Percentiles rank a stretch among this genome's conserved stretches.
Evolutionary conservation across 1,140 invertebrate species (phyloP).

Genomic region (Adoxophyes honmai): DNA sequence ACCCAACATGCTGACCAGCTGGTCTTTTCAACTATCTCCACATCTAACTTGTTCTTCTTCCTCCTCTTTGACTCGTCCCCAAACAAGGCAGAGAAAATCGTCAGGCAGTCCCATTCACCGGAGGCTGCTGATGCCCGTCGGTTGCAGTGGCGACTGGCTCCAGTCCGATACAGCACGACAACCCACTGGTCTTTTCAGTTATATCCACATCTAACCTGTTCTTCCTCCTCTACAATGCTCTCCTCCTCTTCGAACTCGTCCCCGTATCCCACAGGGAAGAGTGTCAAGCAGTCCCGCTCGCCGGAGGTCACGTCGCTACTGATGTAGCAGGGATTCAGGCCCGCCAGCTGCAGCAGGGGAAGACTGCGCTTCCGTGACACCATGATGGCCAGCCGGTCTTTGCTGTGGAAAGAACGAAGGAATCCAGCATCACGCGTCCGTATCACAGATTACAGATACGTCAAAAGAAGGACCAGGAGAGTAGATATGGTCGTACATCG

Average conservation of each 20-base stretch:
- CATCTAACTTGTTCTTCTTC: constrained; percentile 32
- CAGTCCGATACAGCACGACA: too few relatives aligned
- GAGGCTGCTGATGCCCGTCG: too few relatives aligned
- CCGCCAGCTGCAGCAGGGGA: constrained; percentile 54
- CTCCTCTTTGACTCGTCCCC: too few relatives aligned
- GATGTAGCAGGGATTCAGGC: constrained; percentile 56
- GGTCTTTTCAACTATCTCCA: too few relatives aligned
- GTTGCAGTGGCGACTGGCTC: too few relatives aligned
- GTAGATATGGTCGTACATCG: too few relatives aligned
- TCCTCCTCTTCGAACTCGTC: constrained; percentile 57
- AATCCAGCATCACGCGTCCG: not conserved
- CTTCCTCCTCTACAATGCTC: constrained; percentile 49
- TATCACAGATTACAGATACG: not conserved
- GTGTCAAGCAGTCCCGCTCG: constrained; percentile 50
- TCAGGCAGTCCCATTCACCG: too few relatives aligned
- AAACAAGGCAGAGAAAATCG: too few relatives aligned
- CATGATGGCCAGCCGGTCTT: constrained; percentile 59
- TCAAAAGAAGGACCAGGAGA: too few relatives aligned
- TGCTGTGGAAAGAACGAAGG: constrained; percentile 27
- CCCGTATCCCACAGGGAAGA: constrained; percentile 66
- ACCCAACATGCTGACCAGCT: constrained; percentile 60
- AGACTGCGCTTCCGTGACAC: constrained; percentile 59
- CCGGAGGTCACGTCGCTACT: constrained; percentile 46
- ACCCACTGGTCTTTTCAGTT: too few relatives aligned
- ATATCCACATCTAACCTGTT: constrained; percentile 34